A percentile compares a stretch with the other conserved stretches of the same genome.
phyloP scores from a whole-genome alignment of 1,140 invertebrate species.

The Drosophila nebulosa region DNA sequence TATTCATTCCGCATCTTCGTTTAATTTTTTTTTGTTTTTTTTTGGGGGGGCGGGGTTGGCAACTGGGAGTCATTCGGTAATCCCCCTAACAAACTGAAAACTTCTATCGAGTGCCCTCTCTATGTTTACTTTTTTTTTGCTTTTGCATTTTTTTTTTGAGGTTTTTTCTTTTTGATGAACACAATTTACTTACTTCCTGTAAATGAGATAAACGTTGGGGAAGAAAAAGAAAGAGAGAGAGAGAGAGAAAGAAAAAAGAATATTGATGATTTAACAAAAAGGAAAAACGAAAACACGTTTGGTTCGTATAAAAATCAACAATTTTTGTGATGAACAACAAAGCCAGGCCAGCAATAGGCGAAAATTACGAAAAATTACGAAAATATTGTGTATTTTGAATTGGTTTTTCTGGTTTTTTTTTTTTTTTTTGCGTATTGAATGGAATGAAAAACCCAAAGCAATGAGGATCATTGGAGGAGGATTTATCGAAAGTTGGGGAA shows the following conservation, averaged over 20 bases:
- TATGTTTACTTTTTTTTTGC: neutral
- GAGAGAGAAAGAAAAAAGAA: conserved; percentile 62
- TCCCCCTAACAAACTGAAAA: neutral
- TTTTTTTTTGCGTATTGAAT: conserved; percentile 17
- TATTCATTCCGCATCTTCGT: neutral
- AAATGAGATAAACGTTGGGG: conserved; percentile 48
- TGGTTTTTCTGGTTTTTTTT: too few relatives aligned
- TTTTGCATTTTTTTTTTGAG: conserved; percentile 33
- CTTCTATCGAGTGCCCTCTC: neutral
- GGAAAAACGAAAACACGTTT: neutral
- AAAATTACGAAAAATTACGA: conserved; percentile 58
- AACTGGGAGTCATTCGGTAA: conserved; percentile 10
- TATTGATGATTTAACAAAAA: conserved; percentile 60
- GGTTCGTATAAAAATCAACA: conserved; percentile 41
- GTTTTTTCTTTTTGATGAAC: conserved; percentile 53
- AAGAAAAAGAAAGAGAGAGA: conserved; percentile 64
- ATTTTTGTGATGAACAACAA: conserved; percentile 63
- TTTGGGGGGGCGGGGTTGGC: conserved; percentile 28
- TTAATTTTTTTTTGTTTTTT: neutral
- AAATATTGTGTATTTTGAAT: conserved; percentile 45
- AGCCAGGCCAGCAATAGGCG: conserved; percentile 76
- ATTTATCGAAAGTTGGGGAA: too few relatives aligned
- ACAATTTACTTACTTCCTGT: conserved; percentile 77
- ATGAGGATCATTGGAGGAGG: too few relatives aligned
- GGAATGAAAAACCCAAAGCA: neutral